A percentile compares a stretch with the other conserved stretches of the same genome.
Evolutionary conservation across 2,797 vertebrate genomes (phyloP).

Genomic region (Myotis planiceps): DNA sequence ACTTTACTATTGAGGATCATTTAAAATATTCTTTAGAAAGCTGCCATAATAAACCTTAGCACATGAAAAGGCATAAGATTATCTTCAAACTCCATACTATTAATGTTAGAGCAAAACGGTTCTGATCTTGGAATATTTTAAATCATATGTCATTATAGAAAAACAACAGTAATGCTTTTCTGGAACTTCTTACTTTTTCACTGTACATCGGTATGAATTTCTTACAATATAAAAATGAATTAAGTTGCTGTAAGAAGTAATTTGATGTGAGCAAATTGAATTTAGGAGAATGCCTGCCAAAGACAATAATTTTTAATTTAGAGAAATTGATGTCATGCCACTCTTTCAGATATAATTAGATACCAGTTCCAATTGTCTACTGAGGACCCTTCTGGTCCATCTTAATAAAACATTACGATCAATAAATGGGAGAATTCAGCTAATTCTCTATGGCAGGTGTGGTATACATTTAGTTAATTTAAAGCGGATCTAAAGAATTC

Average conservation of each 20-base stretch:
- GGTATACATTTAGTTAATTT: background rate
- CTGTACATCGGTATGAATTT: background rate
- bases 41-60: background rate
- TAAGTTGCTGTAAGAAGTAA: constrained; percentile 46
- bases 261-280: constrained; percentile 49
- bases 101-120: background rate
- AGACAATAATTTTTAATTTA: constrained; percentile 63
- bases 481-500: constrained; percentile 31
- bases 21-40: background rate
- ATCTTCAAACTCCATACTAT: background rate
- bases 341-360: constrained; percentile 60
- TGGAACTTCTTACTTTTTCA: constrained; percentile 28
- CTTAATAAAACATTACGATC: constrained; percentile 10
- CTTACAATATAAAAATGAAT: constrained; percentile 42
- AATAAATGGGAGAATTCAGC: background rate
- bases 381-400: background rate
- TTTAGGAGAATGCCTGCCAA: constrained; percentile 46
- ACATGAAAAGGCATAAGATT: background rate
- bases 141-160: background rate
- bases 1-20: background rate
- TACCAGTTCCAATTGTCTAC: background rate
- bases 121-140: constrained; percentile 39
- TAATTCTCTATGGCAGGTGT: background rate
- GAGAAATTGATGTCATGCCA: constrained; percentile 32
- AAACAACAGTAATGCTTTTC: background rate